phyloP scores from a whole-genome alignment of 2,888 invertebrate species.

The Caenorhabditis sinica region DNA sequence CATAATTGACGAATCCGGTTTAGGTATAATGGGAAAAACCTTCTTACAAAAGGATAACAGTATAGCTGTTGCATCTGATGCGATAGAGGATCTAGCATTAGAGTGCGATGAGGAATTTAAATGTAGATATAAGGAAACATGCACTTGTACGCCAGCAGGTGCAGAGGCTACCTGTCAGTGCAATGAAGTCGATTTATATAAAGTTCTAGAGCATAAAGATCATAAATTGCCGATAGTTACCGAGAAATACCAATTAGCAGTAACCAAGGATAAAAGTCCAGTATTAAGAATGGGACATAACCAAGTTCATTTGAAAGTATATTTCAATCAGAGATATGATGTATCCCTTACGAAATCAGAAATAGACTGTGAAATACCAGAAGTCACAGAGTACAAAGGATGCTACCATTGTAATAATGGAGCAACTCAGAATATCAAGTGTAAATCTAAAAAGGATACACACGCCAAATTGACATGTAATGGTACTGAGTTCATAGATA shows the following conservation, averaged over 20 bases:
- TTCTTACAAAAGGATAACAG: too few relatives aligned
- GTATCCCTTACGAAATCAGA: slow-evolving; percentile 15
- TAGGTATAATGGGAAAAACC: too few relatives aligned
- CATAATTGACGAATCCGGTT: too few relatives aligned
- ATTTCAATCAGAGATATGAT: slow-evolving; percentile 14
- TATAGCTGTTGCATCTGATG: slow-evolving; percentile 1
- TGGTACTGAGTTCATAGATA: slow-evolving; percentile 6
- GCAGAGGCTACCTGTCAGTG: slow-evolving; percentile 18
- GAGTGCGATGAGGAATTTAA: slow-evolving; percentile 16
- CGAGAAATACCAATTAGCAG: slow-evolving; percentile 17
- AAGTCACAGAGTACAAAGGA: slow-evolving; percentile 2
- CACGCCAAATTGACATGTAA: slow-evolving; percentile 10
- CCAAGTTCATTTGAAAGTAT: slow-evolving; percentile 4
- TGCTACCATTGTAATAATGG: slow-evolving; percentile 14
- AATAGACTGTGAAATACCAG: slow-evolving; percentile 2
- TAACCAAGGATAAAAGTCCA: slow-evolving; percentile 10
- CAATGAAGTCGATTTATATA: slow-evolving; percentile 8
- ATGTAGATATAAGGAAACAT: slow-evolving; percentile 6
- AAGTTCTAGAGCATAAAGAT: slow-evolving; percentile 11
- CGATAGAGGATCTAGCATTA: slow-evolving; percentile 1
- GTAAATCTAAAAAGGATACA: not conserved
- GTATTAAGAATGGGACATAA: slow-evolving; percentile 20
- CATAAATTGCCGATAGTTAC: slow-evolving; percentile 13
- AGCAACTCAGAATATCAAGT: slow-evolving; percentile 1
- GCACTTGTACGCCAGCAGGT: slow-evolving; percentile 6